Evolutionary conservation across 1,140 invertebrate species (phyloP).

Genomic region (Dysdera silvatica): DNA sequence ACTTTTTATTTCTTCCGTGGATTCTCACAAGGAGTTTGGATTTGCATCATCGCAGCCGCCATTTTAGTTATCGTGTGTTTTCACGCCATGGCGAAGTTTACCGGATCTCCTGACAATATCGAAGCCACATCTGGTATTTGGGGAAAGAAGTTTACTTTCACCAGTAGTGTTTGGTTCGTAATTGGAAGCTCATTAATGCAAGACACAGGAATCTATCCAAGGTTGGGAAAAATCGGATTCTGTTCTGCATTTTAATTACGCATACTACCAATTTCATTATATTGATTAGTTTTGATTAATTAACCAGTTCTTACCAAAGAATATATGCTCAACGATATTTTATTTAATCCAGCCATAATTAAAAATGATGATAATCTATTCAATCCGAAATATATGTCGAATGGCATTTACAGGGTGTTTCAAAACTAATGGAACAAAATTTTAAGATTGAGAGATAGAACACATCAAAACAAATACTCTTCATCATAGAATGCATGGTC

Average conservation of each 20-base stretch:
- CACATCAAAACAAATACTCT: too few relatives aligned
- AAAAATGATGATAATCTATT: background rate
- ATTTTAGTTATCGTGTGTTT: background rate
- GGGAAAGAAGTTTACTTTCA: background rate
- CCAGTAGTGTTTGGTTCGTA: conserved; percentile 7
- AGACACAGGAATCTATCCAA: conserved; percentile 21
- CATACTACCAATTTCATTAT: background rate
- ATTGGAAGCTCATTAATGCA: conserved; percentile 12
- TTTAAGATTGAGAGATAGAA: too few relatives aligned
- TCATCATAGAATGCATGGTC: too few relatives aligned
- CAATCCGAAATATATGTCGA: too few relatives aligned
- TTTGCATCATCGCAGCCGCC: background rate
- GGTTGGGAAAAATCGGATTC: background rate
- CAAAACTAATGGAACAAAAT: too few relatives aligned
- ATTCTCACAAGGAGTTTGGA: conserved; percentile 5
- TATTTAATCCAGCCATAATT: background rate
- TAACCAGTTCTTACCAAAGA: background rate
- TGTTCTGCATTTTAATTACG: background rate
- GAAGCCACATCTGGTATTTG: conserved; percentile 7
- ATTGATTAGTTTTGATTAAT: background rate
- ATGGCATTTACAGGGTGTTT: too few relatives aligned
- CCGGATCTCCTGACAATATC: conserved; percentile 20
- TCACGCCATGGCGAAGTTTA: background rate
- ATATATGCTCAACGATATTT: background rate
- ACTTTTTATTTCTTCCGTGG: conserved; percentile 7